Conservation (phyloP, 2,888 invertebrate species). For the Melinopterus prodromus region DNA sequence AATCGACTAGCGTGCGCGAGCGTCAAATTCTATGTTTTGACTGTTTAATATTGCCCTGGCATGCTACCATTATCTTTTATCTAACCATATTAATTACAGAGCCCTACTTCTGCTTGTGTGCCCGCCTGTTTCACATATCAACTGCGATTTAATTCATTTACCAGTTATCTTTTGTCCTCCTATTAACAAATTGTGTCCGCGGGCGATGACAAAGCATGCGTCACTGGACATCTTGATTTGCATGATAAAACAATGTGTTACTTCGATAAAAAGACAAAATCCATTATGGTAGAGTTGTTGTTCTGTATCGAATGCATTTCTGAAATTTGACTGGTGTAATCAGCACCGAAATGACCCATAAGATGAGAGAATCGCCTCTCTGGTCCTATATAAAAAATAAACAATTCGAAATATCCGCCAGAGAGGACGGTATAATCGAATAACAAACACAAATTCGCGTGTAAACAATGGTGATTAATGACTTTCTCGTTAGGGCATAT, state of each 20-base stretch:
- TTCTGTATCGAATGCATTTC: too few relatives aligned
- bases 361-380: too few relatives aligned
- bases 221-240: too few relatives aligned
- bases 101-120: background rate
- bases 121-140: background rate
- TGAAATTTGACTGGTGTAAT: too few relatives aligned
- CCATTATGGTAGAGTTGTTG: too few relatives aligned
- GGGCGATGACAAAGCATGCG: background rate
- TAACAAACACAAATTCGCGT: background rate
- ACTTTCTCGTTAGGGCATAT: background rate
- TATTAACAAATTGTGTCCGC: background rate
- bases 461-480: background rate
- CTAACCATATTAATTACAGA: background rate
- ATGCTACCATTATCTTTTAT: conserved; percentile 4
- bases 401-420: background rate
- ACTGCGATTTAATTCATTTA: background rate
- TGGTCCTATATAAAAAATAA: background rate
- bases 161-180: background rate
- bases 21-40: conserved; percentile 4
- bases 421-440: background rate
- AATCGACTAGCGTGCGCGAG: background rate
- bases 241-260: too few relatives aligned
- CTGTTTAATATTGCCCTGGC: background rate
- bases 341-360: too few relatives aligned
- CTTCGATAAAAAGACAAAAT: too few relatives aligned